phyloP scores from a whole-genome alignment of 2,113 vertebrate species.

The Scortum barcoo region DNA sequence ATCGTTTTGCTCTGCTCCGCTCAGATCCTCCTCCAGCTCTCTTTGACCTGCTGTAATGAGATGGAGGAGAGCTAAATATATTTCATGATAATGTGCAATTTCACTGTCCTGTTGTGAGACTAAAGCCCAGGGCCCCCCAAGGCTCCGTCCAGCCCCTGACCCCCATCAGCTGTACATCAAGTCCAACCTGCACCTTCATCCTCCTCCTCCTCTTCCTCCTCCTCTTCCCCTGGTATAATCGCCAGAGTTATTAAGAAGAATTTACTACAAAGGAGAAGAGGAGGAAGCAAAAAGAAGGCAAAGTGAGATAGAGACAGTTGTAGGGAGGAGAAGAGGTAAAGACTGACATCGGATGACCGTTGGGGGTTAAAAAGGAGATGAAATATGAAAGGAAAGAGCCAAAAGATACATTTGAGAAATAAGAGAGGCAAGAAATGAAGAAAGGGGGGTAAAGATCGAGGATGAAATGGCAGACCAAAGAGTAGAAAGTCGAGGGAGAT shows the following conservation, averaged over 20 bases:
- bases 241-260: slow-evolving; percentile 4
- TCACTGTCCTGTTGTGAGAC: slow-evolving; percentile 50
- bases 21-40: slow-evolving; percentile 54
- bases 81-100: slow-evolving; percentile 59
- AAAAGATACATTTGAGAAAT: neutral
- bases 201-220: neutral
- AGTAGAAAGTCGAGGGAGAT: neutral
- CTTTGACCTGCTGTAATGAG: slow-evolving; percentile 68
- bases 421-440: too few relatives aligned
- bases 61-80: slow-evolving; percentile 52
- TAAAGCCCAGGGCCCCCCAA: neutral
- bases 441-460: neutral
- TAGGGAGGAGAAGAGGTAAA: neutral
- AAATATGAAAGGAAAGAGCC: too few relatives aligned
- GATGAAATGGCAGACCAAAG: neutral
- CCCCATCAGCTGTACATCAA: slow-evolving; percentile 47
- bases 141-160: slow-evolving; percentile 4
- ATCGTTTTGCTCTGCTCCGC: slow-evolving; percentile 34
- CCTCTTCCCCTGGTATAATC: slow-evolving; percentile 18
- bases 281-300: neutral
- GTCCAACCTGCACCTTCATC: slow-evolving; percentile 30
- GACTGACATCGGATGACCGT: neutral
- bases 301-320: neutral
- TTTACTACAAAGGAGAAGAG: slow-evolving; percentile 6
- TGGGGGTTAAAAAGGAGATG: neutral